phyloP scores from a whole-genome alignment of 2,113 vertebrate genomes.

The Ciconia maguari region DNA sequence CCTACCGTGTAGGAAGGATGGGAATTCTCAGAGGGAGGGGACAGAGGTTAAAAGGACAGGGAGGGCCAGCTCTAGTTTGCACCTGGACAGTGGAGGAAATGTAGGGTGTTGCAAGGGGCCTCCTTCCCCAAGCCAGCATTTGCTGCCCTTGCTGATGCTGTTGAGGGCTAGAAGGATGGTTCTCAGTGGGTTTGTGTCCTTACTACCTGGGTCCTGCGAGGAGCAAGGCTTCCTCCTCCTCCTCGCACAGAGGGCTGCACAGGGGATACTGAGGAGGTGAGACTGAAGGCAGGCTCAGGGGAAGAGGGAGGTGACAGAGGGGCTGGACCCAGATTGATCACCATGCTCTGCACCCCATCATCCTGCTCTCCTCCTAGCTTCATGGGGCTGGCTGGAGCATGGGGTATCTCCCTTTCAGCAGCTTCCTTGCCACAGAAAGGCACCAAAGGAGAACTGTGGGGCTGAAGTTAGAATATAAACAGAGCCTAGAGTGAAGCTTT shows the following conservation, averaged over 20 bases:
- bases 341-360: background rate
- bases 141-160: background rate
- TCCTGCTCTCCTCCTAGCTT: background rate
- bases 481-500: background rate
- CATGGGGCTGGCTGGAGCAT: background rate
- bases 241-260: fast-evolving
- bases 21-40: background rate
- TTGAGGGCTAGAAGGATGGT: background rate
- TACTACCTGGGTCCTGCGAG: background rate
- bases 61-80: background rate
- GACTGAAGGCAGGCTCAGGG: background rate
- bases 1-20: background rate
- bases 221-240: background rate
- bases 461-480: background rate
- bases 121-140: background rate
- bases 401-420: background rate
- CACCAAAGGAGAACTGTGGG: background rate
- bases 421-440: background rate
- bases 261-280: background rate
- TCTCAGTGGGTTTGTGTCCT: background rate
- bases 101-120: background rate
- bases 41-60: background rate
- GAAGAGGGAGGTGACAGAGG: background rate
- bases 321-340: background rate
- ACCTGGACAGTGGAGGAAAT: background rate